phyloP scores from a whole-genome alignment of 2,888 invertebrate species.

The Rhagonycha fulva region DNA sequence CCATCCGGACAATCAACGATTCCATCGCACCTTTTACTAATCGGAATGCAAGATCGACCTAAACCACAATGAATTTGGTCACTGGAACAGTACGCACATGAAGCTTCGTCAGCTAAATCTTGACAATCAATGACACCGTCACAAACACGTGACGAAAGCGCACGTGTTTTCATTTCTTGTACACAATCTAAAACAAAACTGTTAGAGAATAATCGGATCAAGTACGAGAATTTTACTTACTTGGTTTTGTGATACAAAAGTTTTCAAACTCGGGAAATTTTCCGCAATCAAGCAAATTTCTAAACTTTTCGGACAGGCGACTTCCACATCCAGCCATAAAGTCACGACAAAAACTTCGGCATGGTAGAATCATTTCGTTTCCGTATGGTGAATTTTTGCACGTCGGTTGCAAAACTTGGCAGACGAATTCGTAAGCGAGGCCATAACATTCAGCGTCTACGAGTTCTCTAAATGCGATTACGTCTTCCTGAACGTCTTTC shows the following conservation, averaged over 20 bases:
- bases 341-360: conserved; percentile 82
- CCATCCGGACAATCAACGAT: conserved; percentile 83
- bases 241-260: conserved; percentile 78
- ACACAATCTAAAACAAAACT: conserved; percentile 66
- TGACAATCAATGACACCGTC: conserved; percentile 88
- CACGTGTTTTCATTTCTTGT: conserved; percentile 72
- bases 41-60: conserved; percentile 74
- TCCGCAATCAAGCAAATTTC: conserved; percentile 75
- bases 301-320: conserved; percentile 71
- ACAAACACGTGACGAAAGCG: conserved; percentile 77
- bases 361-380: conserved; percentile 69
- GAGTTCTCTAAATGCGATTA: conserved; percentile 83
- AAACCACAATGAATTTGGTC: conserved; percentile 80
- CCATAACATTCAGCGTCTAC: conserved; percentile 90
- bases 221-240: conserved; percentile 59
- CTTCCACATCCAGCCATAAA: conserved; percentile 84
- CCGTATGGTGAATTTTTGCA: conserved; percentile 60
- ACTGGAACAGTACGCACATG: conserved; percentile 77
- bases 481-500: conserved; percentile 71
- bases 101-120: conserved; percentile 79
- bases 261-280: conserved; percentile 80
- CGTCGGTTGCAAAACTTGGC: conserved; percentile 82
- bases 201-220: background rate
- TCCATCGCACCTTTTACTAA: conserved; percentile 77
- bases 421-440: conserved; percentile 87